Base-by-base conservation (phyloP, 1,140 invertebrate species). In the Paramacrobiotus metropolitanus region DNA sequence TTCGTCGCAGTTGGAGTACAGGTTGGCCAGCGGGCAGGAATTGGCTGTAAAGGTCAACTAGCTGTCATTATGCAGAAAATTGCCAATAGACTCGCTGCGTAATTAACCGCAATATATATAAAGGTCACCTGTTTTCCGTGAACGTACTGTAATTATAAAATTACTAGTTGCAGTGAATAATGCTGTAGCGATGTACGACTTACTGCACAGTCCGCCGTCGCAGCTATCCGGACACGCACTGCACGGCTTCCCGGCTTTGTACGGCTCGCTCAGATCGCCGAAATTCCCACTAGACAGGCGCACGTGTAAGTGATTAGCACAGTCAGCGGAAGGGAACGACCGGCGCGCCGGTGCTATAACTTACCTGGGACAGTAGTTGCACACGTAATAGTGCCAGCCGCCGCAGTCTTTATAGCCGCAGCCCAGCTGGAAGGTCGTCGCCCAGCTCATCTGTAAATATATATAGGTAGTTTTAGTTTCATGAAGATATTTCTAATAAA, bases 1-100 rank as follows among this genome's bases (percentile, higher is more conserved):
- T 24, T 55, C 48, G 48, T 55, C 48, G 48, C 48, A 55, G 24
- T 55, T 55, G 48, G 48, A 55, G 48, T 55, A 55, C 15, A 55
- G 4, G 48, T 55, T 55, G 48, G 48, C 4, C 9, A 18, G 24
- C 9, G 9, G 48, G 24, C 48, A 55, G 24, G 48, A 18, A 28
- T 55, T 55, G 48, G 48, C 48, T 55, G 48, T 4, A 55, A 55
- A 9, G 34, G n/a, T n/a, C 34, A 40, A n/a, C 9, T 40, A 40
- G 34, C 34, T 40, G 34, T 40, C 9, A 40, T n/a, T 40, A 9
- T 9, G 9, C 34, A 40, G 9, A 9, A 9, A 9, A 9, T 9
- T 9, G 9, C 34, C 9, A 40, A 40, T 9, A 40, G 9, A n/a
- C n/a, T n/a, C n/a, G n/a, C n/a, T n/a, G n/a, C n/a, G n/a, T n/a